Conservation (phyloP, 2,113 vertebrate species). For the Todiramphus chloris region DNA sequence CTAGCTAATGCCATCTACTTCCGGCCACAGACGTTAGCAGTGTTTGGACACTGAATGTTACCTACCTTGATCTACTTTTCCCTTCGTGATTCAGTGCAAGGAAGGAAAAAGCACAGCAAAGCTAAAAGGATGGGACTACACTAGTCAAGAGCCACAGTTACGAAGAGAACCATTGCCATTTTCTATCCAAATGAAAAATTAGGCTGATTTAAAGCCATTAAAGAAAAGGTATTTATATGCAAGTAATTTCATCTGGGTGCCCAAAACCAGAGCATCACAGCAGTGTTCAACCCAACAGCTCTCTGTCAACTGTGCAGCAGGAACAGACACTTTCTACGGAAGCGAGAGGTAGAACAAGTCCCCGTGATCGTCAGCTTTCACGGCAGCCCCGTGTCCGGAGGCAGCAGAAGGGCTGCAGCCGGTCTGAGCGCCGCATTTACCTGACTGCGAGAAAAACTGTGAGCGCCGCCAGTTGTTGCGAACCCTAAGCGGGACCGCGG, state of each 20-base stretch:
- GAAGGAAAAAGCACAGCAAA: slow-evolving; percentile 48
- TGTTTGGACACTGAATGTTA: neutral
- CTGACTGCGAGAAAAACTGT: slow-evolving; percentile 91
- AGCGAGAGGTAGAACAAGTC: slow-evolving; percentile 51
- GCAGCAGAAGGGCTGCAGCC: slow-evolving; percentile 35
- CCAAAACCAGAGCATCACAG: neutral
- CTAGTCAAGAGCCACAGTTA: slow-evolving; percentile 72
- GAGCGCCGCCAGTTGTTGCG: slow-evolving; percentile 89
- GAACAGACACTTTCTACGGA: slow-evolving; percentile 47
- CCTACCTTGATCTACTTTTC: slow-evolving; percentile 24
- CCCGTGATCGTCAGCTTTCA: neutral
- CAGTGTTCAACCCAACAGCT: slow-evolving; percentile 19
- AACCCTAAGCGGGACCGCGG: slow-evolving; percentile 79
- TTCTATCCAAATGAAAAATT: slow-evolving; percentile 15
- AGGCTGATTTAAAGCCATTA: neutral
- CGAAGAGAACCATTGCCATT: slow-evolving; percentile 55
- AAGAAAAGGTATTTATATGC: neutral
- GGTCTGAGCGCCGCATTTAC: slow-evolving; percentile 76
- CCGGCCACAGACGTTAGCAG: neutral
- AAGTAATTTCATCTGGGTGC: slow-evolving; percentile 23
- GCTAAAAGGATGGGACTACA: slow-evolving; percentile 14
- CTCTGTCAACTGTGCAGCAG: slow-evolving; percentile 73
- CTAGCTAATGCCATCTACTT: slow-evolving; percentile 57
- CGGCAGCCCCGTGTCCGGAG: slow-evolving; percentile 2
- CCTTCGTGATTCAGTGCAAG: neutral